phyloP scores from a whole-genome alignment of 2,888 invertebrate species.

The Eupelmus urozonus region DNA sequence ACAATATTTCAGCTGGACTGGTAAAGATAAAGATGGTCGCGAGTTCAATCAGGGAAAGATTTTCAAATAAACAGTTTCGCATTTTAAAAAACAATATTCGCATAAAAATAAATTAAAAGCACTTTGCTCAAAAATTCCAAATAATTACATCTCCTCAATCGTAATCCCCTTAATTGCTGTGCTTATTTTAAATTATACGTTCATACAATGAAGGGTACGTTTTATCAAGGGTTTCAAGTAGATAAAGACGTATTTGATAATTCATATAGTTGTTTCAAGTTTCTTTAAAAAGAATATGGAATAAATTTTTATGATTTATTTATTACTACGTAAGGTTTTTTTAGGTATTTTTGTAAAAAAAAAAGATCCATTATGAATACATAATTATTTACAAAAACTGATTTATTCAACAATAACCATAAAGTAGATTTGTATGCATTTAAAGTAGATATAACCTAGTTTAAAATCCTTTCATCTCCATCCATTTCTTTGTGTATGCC shows the following conservation, averaged over 20 bases:
- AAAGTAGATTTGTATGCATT: constrained; percentile 6
- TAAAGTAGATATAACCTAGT: constrained; percentile 6
- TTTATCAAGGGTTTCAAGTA: constrained; percentile 49
- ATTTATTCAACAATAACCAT: constrained; percentile 48
- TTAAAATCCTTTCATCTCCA: constrained; percentile 87
- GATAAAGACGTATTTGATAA: constrained; percentile 44
- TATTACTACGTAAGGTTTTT: constrained; percentile 44
- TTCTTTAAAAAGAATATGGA: constrained; percentile 40
- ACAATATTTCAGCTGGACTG: constrained; percentile 95
- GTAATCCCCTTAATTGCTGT: constrained; percentile 45
- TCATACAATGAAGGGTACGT: constrained; percentile 18
- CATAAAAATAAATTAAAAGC: constrained; percentile 67
- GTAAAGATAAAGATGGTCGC: constrained; percentile 91
- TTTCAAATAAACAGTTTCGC: constrained; percentile 88
- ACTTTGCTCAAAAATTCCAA: constrained; percentile 37
- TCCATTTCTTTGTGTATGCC: constrained; percentile 83
- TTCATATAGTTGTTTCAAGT: constrained; percentile 50
- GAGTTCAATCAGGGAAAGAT: constrained; percentile 99
- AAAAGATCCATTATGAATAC: constrained; percentile 37
- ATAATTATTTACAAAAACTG: constrained; percentile 50
- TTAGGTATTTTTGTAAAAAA: constrained; percentile 35
- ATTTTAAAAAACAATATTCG: constrained; percentile 70
- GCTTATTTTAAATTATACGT: constrained; percentile 39
- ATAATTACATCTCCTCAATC: constrained; percentile 52
- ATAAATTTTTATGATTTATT: constrained; percentile 55